These are phyloP conservation scores for Paralvinella palmiformis DNA, from an alignment of 1,140 invertebrate species.

Conservation along the genomic window DNA sequence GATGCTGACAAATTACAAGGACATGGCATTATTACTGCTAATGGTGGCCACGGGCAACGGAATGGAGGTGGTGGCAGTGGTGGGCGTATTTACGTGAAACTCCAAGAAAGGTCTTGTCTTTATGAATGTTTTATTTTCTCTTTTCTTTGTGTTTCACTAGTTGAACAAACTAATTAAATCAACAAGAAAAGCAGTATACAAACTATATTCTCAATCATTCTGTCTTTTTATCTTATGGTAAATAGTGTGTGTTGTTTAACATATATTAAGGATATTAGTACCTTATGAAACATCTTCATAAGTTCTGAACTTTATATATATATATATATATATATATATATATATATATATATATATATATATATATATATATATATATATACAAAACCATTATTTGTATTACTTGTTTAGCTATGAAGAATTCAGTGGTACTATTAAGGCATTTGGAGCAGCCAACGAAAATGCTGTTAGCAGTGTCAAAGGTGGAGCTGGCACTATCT, in stretches of 20 bases:
- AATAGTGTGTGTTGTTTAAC: no score
- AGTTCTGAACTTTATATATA: no score
- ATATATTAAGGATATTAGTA: no score
- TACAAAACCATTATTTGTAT: no score
- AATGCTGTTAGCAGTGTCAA: slow-evolving; percentile 24
- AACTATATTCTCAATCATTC: not conserved
- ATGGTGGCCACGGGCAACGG: slow-evolving; percentile 30
- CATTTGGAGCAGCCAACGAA: slow-evolving; percentile 31
- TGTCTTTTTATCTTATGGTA: slow-evolving; percentile 17
- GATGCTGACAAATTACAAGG: slow-evolving; percentile 25
- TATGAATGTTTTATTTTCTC: not conserved
- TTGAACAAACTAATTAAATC: no score
- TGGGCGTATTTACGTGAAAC: slow-evolving; percentile 26
- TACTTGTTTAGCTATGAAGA: no score
- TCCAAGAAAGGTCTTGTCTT: slow-evolving; percentile 21
- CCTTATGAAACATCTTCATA: no score
- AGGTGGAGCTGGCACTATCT: slow-evolving; percentile 36
- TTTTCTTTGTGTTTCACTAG: not conserved
- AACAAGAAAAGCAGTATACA: no score
- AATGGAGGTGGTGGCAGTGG: slow-evolving; percentile 34
- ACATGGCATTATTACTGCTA: slow-evolving; percentile 26
- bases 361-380: no score
- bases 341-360: no score
- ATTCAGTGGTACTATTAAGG: slow-evolving; percentile 28
- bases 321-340: no score